Evolutionary conservation across 2,888 invertebrate species (phyloP), one percentile per base, ranked within the genome.

Genomic region (Arenicola marina): DNA sequence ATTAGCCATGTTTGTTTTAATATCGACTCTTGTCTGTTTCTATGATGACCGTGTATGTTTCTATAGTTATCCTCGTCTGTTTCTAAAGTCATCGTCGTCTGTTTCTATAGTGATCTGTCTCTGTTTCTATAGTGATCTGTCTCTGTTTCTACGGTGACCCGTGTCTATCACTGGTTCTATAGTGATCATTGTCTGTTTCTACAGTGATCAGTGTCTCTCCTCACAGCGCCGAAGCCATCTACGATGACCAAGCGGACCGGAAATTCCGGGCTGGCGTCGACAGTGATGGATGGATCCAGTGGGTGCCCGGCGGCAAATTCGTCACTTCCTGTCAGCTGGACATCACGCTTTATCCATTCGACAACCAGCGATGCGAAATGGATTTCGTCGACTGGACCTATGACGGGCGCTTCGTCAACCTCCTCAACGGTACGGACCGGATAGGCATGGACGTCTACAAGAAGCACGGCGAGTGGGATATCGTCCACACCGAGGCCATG

Each of bases 261-360:
- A 67, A 67, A 56, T 75, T 75, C 65, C 61, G 72, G 7, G 72
- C 71, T 11, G 67, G 68, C 1, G 63, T 75, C 11, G 65, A 72
- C 59, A 11, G 53, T 38, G 67, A 72, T 51, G 75, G 75, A 2
- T 46, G 34, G 7, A 59, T 75, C 2, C 64, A 73, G 45, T 75
- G 75, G 75, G 74, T 75, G 18, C 75, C 75, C 3, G 75, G 73
- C 1, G 75, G 75, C 0, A 70, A 72, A 48, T 75, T 74, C 51
- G 53, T 55, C 46, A 75, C 74, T 11, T 66, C 67, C 24, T 75
- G 75, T 53, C 71, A 75, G 51, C 65, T 75, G 34, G 72, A 75
- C 61, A 75, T 75, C 56, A 70, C 68, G 15, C 67, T 68, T 51
- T 75, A 72, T 60, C 75, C 75, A 4, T 75, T 75, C 56, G 75